phyloP scores from a whole-genome alignment of 2,113 vertebrate genomes.

The Dasyprocta punctata region DNA sequence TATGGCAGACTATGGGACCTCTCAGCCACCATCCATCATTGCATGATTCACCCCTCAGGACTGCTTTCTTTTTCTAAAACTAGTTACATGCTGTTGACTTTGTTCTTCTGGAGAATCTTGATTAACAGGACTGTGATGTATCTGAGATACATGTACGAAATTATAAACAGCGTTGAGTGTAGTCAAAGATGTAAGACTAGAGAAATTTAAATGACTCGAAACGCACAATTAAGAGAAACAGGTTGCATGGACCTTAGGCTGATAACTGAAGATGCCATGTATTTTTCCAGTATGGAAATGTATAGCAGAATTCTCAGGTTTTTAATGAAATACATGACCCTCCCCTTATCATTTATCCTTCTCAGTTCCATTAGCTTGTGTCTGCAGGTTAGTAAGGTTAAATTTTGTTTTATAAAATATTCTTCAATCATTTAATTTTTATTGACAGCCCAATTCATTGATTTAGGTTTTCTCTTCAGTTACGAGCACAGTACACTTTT shows the following conservation, averaged over 20 bases:
- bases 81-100: neutral
- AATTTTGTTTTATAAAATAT: neutral
- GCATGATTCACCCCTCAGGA: neutral
- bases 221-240: neutral
- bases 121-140: neutral
- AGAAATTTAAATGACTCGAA: neutral
- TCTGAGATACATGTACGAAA: neutral
- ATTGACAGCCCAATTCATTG: neutral
- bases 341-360: neutral
- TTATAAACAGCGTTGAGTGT: neutral
- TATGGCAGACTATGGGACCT: neutral
- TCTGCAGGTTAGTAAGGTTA: neutral
- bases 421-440: neutral
- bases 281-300: neutral
- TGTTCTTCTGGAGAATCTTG: neutral
- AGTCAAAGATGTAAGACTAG: neutral
- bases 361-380: neutral
- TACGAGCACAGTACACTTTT: neutral
- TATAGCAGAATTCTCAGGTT: neutral
- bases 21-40: neutral
- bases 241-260: neutral
- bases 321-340: neutral
- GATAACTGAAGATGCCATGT: neutral
- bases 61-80: neutral
- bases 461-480: conserved; percentile 2